A percentile compares a stretch with the other conserved stretches of the same genome.
phyloP scores from a whole-genome alignment of 2,113 vertebrate genomes.

The Hippolais icterina region DNA sequence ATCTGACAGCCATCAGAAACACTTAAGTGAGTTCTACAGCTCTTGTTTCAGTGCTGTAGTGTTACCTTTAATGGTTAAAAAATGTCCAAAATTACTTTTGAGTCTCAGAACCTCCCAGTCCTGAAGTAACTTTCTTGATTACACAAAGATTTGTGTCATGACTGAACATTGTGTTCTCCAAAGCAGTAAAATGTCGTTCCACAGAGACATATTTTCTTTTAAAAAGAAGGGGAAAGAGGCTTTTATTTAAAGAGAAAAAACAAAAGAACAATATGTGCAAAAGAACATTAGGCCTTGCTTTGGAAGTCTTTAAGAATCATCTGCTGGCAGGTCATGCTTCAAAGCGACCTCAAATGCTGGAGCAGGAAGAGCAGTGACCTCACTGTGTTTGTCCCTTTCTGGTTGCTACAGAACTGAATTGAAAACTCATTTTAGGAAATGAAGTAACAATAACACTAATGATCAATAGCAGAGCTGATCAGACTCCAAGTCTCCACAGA shows the following conservation, averaged over 20 bases:
- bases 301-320: neutral
- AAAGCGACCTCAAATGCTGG: neutral
- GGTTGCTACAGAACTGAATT: neutral
- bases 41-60: neutral
- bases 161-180: slow-evolving; percentile 10
- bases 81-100: neutral
- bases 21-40: neutral
- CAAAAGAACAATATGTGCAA: neutral
- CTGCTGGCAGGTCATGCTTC: slow-evolving; percentile 5
- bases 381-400: neutral
- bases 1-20: neutral
- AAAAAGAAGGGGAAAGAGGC: neutral
- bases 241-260: neutral
- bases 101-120: neutral
- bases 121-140: neutral
- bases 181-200: neutral
- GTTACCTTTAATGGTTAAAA: neutral
- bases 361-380: neutral
- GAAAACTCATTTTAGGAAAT: neutral
- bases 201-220: neutral
- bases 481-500: neutral
- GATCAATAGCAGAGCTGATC: neutral
- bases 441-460: neutral
- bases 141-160: neutral
- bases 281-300: neutral